Evolutionary conservation across 2,113 vertebrate genomes (phyloP).

Genomic region (Odocoileus virginianus): DNA sequence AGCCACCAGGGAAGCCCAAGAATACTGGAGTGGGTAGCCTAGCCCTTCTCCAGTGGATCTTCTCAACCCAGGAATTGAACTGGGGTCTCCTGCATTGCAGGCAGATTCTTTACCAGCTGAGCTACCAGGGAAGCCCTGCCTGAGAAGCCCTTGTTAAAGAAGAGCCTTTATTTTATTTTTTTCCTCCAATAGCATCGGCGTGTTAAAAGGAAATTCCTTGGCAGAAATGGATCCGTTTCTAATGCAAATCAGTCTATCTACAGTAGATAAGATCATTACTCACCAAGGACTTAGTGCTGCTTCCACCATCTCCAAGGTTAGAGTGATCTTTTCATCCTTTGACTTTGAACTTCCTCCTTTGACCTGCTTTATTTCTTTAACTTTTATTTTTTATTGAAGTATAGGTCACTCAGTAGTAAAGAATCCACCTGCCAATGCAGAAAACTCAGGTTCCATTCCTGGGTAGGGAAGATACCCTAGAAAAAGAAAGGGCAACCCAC

Average conservation of each 20-base stretch:
- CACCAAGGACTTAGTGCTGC: not conserved
- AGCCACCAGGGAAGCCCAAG: not conserved
- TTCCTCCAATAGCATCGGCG: not conserved
- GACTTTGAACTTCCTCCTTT: not conserved
- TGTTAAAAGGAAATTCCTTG: not conserved
- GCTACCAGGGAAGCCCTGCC: not conserved
- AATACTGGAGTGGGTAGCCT: not conserved
- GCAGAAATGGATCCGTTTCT: not conserved
- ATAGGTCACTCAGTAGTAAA: not conserved
- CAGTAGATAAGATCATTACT: not conserved
- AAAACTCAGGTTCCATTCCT: not conserved
- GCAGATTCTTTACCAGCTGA: not conserved
- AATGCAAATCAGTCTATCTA: not conserved
- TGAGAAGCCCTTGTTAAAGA: not conserved
- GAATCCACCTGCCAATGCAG: not conserved
- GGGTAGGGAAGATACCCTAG: not conserved
- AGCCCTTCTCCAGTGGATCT: not conserved
- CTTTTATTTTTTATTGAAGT: not conserved
- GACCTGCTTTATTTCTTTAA: not conserved
- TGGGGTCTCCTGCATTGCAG: not conserved
- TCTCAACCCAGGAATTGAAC: not conserved
- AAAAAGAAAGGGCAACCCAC: not conserved
- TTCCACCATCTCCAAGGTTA: not conserved
- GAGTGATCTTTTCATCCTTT: not conserved
- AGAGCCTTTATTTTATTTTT: not conserved